Conservation (phyloP, 2,888 invertebrate genomes). For the Furcula furcula region DNA sequence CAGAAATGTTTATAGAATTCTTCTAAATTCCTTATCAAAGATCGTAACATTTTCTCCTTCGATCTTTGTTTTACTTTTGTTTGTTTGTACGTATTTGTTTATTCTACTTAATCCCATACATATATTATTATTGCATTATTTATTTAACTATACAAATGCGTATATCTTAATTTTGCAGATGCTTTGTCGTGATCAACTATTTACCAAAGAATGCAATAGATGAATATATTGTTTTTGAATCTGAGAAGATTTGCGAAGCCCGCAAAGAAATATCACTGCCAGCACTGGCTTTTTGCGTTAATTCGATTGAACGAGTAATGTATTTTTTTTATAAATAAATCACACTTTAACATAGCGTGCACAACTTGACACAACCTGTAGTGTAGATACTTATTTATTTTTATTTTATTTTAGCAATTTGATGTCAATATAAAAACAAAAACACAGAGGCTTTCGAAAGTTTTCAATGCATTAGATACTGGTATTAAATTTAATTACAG, state of each 20-base stretch:
- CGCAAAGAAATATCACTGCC: conserved; percentile 43
- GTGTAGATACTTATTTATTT: no score
- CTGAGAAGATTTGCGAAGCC: conserved; percentile 40
- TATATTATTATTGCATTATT: no score
- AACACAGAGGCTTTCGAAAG: conserved; percentile 26
- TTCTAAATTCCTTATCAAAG: no score
- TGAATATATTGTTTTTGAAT: conserved; percentile 36
- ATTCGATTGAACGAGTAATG: conserved; percentile 32
- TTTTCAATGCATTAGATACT: conserved; percentile 38
- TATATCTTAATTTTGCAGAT: conserved; percentile 24
- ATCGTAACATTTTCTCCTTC: no score
- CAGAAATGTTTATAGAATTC: no score
- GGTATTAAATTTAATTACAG: conserved; percentile 37
- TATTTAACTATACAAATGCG: no score
- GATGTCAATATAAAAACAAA: no score
- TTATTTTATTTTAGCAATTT: no score
- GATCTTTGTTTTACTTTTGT: no score
- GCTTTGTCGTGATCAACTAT: conserved; percentile 41
- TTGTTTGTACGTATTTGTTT: no score
- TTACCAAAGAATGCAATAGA: conserved; percentile 27
- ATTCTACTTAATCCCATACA: no score
- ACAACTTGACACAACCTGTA: no score
- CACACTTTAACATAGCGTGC: not conserved
- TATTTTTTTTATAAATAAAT: not conserved
- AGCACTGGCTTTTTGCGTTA: conserved; percentile 30